Evolutionary conservation across 2,797 vertebrate species (phyloP).

Genomic region (Myotis daubentonii): DNA sequence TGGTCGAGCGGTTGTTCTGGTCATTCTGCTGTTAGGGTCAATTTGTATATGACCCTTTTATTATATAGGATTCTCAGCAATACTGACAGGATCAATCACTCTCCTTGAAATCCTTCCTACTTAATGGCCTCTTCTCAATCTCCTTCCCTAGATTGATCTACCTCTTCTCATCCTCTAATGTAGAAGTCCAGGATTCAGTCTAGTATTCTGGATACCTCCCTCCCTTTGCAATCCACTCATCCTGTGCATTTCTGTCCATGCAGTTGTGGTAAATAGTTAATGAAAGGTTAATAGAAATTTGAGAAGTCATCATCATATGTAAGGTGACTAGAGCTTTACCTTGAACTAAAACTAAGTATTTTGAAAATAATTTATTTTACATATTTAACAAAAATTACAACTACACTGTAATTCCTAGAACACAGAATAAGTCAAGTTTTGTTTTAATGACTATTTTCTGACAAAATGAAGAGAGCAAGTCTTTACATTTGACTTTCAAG

Average conservation of each 20-base stretch:
- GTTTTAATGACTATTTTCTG: slow-evolving; percentile 23
- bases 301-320: neutral
- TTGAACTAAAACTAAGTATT: neutral
- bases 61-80: neutral
- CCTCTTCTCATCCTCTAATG: neutral
- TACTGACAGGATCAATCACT: neutral
- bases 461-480: neutral
- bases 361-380: neutral
- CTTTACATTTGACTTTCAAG: neutral
- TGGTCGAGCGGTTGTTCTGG: no score
- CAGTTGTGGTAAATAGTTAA: neutral
- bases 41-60: no score
- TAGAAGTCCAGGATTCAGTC: neutral
- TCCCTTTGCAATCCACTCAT: no score
- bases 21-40: no score
- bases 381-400: slow-evolving; percentile 29
- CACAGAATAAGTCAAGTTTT: neutral
- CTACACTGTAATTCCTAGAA: neutral
- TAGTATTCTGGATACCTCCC: neutral
- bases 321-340: slow-evolving; percentile 3
- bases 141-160: neutral
- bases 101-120: neutral
- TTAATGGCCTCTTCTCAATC: neutral
- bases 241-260: neutral
- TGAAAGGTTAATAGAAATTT: neutral